Conservation (phyloP, 2,888 invertebrate genomes). For the Lasioglossum leucozonium region DNA sequence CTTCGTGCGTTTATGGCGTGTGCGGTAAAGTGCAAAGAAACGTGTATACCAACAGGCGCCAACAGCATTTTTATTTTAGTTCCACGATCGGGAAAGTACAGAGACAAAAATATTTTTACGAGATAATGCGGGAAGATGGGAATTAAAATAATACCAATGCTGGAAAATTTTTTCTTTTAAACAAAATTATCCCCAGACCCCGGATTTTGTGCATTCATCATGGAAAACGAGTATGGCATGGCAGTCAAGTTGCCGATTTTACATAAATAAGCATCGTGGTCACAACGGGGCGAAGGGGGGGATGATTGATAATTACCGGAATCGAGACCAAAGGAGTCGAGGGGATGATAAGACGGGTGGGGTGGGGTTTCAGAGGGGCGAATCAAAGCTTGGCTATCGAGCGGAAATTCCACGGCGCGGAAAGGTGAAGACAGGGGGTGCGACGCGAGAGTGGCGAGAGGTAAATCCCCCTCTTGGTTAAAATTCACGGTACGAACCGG, state of each 20-base stretch:
- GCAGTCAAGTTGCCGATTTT: not conserved
- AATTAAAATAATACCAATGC: not conserved
- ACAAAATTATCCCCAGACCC: not conserved
- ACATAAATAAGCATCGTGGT: not conserved
- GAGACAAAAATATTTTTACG: not conserved
- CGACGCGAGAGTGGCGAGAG: conserved; percentile 49
- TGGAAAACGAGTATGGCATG: no score
- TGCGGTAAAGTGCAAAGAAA: not conserved
- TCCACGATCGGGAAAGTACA: not conserved
- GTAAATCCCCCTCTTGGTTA: conserved; percentile 66
- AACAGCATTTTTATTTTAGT: not conserved
- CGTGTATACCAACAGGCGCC: not conserved
- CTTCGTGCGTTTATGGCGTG: not conserved
- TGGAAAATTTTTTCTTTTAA: not conserved
- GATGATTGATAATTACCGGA: conserved; percentile 24
- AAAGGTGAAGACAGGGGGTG: conserved; percentile 53
- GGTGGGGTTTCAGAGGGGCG: not conserved
- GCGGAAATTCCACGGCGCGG: conserved; percentile 54
- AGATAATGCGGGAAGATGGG: not conserved
- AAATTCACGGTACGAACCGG: conserved; percentile 65
- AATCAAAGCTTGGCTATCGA: conserved; percentile 56
- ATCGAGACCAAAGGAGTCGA: not conserved
- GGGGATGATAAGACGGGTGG: not conserved
- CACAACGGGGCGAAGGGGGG: not conserved
- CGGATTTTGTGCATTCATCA: not conserved